Evolutionary conservation across 2,888 invertebrate species (phyloP), one percentile per base, ranked within the genome.

Genomic region (Drosophila kanekoi): DNA sequence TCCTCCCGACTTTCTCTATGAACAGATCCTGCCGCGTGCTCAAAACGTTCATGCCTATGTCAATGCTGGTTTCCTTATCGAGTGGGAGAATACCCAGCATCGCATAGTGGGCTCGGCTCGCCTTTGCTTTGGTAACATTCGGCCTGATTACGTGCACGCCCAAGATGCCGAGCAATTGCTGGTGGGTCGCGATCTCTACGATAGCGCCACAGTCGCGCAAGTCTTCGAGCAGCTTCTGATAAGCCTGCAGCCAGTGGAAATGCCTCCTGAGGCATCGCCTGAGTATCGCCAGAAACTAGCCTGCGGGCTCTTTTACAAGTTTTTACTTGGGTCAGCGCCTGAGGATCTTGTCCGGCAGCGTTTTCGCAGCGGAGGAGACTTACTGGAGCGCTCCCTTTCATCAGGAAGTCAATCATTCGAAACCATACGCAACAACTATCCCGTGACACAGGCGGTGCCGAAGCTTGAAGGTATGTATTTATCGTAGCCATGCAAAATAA

Each of bases 31-130:
- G 94, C 95, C 95, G 0, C 93, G 96, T 67, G 94, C 95, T 0
- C 96, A 96, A 92, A 96, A 96, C 83, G 95, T 96, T 0, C 96
- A 96, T 80, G 96, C 96, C 0, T 94, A 95, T 64, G 95, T 97
- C 0, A 96, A 96, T 87, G 96, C 96, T 13, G 96, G 95, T 1
- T 96, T 97, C 80, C 92, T 95, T 4, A 93, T 96, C 54, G 93
- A 94, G 90, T 82, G 82, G 82, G 62, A 71, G 10, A 63, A 65
- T 8, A 10, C 23, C 1, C 64, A 72, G 23, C 41, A 59, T 0
- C 59, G 35, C 4, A 67, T 49, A 8, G 87, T 82, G 13, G 40
- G 16, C 2, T 77, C 82, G 1, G 94, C 95, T 0, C 93, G 92
- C 8, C 93, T 96, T 23, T 94, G 95, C 14, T 96, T 93, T 85